These are phyloP conservation scores for Dipodomys merriami DNA, from an alignment of 2,113 vertebrate genomes.

Conservation along the genomic window DNA sequence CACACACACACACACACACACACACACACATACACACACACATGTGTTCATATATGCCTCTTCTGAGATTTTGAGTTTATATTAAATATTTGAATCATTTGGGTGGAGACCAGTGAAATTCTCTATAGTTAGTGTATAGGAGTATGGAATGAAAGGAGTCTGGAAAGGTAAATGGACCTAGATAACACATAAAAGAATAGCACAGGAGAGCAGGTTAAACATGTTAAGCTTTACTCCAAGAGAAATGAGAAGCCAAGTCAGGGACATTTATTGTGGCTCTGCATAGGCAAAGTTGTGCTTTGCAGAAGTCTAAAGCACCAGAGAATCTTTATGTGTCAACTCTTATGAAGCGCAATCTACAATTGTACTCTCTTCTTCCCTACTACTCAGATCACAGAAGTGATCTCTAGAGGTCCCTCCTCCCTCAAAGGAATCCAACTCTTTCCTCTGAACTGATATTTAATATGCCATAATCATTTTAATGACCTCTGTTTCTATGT, in stretches of 20 bases:
- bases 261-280: background rate
- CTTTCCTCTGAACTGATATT: background rate
- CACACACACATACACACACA: background rate
- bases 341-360: background rate
- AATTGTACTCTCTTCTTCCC: background rate
- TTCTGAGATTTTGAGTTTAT: background rate
- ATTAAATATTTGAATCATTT: background rate
- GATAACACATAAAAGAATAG: background rate
- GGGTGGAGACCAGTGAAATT: background rate
- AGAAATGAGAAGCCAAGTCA: background rate
- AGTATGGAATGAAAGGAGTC: background rate
- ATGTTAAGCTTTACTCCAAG: conserved; percentile 20
- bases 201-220: background rate
- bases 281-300: background rate
- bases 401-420: background rate
- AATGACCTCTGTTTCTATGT: background rate
- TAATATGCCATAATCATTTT: background rate
- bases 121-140: background rate
- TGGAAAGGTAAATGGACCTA: background rate
- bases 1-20: background rate
- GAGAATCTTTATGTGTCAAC: background rate
- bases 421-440: background rate
- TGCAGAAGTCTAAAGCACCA: background rate
- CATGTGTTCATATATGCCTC: background rate
- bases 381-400: background rate